Conservation (phyloP, 2,888 invertebrate genomes). For the Alsophila aescularia region DNA sequence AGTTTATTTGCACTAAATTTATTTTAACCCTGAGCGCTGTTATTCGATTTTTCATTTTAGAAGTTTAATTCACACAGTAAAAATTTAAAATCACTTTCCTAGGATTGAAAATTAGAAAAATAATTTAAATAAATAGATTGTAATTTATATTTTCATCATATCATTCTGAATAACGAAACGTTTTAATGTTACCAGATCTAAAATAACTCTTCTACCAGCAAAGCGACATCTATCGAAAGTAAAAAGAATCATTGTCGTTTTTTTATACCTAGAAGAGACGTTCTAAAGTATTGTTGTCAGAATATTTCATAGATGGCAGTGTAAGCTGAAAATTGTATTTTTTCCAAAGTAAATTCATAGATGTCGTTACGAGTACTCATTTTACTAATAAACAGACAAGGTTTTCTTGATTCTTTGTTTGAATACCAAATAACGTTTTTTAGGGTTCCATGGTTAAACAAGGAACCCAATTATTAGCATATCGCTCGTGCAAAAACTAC, state of each 20-base stretch:
- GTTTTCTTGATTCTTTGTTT: too few relatives aligned
- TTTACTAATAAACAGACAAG: too few relatives aligned
- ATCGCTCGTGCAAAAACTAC: too few relatives aligned
- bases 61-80: too few relatives aligned
- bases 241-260: background rate
- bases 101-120: background rate
- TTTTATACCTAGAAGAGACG: background rate
- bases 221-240: slow-evolving; percentile 13
- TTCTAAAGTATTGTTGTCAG: background rate
- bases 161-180: slow-evolving; percentile 5
- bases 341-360: background rate
- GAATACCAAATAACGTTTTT: too few relatives aligned
- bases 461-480: too few relatives aligned
- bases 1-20: background rate
- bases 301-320: background rate
- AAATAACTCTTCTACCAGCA: background rate
- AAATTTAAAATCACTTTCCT: background rate
- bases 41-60: too few relatives aligned
- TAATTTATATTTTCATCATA: background rate
- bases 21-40: background rate
- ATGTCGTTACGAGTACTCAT: slow-evolving; percentile 13
- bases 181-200: slow-evolving; percentile 7
- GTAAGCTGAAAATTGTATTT: background rate
- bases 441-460: too few relatives aligned
- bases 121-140: background rate